Evolutionary conservation across 30 jellyfish, hydroid and myxozoan genomes (phyloP), one percentile per base, ranked within the genome.

Genomic region (Pelagia noctiluca): DNA sequence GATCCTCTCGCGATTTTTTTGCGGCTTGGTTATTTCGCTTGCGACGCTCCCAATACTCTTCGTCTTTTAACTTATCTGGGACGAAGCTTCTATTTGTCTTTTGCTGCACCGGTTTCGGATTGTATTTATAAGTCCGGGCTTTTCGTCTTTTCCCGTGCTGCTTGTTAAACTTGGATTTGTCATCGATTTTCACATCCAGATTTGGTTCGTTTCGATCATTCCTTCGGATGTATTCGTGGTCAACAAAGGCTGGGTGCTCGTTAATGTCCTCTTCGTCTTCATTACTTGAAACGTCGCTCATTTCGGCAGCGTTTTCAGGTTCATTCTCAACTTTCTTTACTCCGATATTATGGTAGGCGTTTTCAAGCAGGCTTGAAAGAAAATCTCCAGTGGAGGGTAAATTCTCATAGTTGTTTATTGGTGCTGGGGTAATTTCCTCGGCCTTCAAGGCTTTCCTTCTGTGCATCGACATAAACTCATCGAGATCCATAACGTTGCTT

Each of bases 71-170:
- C 1, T 46, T 65, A 1, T 91, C 98, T 2, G 98, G 98, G 10
- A 91, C 98, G 62, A 85, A 84, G 25, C 84, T 49, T 38, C 95
- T 82, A 52, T 71, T 62, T 19, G 70, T 87, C 72, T 91, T 91
- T 19, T 91, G 96, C 60, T 84, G 98, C 34, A 91, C 86, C 37
- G 98, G 98, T 64, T 91, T 91, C 47, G 98, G 98, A 54, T 91
- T 85, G 71, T 91, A 91, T 54, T 76, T 91, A 69, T 91, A 91
- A 1, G 95, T 85, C 16, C 96, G 82, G 26, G 86, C 89, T 71
- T 78, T 91, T 35, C 95, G 76, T 35, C 76, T 62, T 46, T 50
- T 85, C 49, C 71, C 79, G 1, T 54, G 69, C 26, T 57, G 49
- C 28, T 77, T 60, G 53, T 35, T 36, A 28, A n/a, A n/a, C n/a